Evolutionary conservation across 2,113 vertebrate genomes (phyloP).

Genomic region (Condylura cristata): DNA sequence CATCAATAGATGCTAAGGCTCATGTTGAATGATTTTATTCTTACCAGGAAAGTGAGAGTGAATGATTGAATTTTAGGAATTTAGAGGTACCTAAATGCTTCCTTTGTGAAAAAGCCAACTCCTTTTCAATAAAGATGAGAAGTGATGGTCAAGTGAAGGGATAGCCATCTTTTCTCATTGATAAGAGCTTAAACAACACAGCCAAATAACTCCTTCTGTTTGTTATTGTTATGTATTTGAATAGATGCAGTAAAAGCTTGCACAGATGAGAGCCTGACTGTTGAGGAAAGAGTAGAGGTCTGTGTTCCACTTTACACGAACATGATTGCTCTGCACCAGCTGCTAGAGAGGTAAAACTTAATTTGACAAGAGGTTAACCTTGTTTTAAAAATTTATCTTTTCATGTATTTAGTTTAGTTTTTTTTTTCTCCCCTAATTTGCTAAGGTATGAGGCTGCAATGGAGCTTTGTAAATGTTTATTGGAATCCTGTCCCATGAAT

Average conservation of each 20-base stretch:
- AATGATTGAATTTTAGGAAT: background rate
- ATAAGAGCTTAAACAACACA: background rate
- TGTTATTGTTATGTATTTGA: constrained; percentile 28
- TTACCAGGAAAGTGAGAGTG: background rate
- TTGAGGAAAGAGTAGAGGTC: constrained; percentile 84
- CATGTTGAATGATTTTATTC: background rate
- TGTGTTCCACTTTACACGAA: constrained; percentile 94
- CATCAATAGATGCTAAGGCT: background rate
- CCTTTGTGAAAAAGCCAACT: background rate
- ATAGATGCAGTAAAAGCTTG: constrained; percentile 92
- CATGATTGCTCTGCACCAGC: constrained; percentile 88
- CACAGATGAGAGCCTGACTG: constrained; percentile 85
- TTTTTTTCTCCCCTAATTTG: constrained; percentile 64
- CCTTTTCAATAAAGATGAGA: background rate
- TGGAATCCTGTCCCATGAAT: constrained; percentile 88
- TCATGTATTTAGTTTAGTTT: constrained; percentile 38
- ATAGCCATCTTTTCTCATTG: background rate
- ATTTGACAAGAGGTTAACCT: background rate
- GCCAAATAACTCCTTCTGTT: background rate
- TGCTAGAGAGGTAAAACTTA: constrained; percentile 90
- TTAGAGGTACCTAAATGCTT: background rate
- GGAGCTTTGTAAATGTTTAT: constrained; percentile 87
- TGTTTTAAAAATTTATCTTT: background rate
- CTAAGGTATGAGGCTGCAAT: constrained; percentile 90
- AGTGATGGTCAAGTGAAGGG: background rate